A percentile compares a stretch with the other conserved stretches of the same genome.
phyloP scores from a whole-genome alignment of 2,888 invertebrate genomes.

The Allygus modestus region DNA sequence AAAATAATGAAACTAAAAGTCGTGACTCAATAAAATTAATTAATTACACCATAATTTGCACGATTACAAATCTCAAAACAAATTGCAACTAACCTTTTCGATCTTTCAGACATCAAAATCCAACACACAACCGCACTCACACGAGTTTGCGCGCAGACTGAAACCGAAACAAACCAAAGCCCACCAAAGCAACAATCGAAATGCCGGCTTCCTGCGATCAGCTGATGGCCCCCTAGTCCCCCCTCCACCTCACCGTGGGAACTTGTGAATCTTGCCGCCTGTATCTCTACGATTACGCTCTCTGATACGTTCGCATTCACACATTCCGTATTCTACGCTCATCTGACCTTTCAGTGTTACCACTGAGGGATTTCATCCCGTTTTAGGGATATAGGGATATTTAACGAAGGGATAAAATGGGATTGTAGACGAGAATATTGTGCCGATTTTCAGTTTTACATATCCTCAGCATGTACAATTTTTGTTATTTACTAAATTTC shows the following conservation, averaged over 20 bases:
- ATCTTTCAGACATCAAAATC: background rate
- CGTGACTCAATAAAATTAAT: too few relatives aligned
- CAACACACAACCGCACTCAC: background rate
- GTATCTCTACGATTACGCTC: background rate
- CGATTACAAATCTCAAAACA: too few relatives aligned
- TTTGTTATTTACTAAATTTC: too few relatives aligned
- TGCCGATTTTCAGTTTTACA: too few relatives aligned
- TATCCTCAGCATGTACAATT: too few relatives aligned
- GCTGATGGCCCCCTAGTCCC: background rate
- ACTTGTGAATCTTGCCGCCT: background rate
- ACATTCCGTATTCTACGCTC: slow-evolving; percentile 8
- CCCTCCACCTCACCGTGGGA: slow-evolving; percentile 8
- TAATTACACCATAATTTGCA: too few relatives aligned
- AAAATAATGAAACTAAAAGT: too few relatives aligned
- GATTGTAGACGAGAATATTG: too few relatives aligned
- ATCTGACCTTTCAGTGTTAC: too few relatives aligned
- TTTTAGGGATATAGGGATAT: too few relatives aligned
- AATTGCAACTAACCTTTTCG: background rate
- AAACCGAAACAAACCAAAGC: background rate
- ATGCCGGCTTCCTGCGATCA: background rate
- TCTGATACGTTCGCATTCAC: background rate
- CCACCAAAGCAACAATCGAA: slow-evolving; percentile 9
- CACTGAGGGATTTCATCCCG: too few relatives aligned
- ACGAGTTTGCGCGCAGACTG: background rate
- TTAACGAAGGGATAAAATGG: too few relatives aligned